Conservation (phyloP, 2,888 invertebrate species). For the Scelioninae gen. 1 region DNA sequence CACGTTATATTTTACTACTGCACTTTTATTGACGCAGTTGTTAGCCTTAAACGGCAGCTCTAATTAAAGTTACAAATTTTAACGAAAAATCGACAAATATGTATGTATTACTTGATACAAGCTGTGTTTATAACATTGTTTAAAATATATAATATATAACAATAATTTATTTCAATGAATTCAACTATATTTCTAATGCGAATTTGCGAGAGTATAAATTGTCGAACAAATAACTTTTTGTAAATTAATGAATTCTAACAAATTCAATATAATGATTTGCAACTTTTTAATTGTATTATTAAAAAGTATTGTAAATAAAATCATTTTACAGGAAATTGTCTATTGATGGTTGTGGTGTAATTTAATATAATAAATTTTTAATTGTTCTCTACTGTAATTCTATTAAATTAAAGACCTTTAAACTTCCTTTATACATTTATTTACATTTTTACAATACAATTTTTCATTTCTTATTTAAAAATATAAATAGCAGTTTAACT, state of each 20-base stretch:
- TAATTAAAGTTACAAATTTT: conserved; percentile 47
- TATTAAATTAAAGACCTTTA: conserved; percentile 5
- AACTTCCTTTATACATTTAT: neutral
- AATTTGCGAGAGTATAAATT: conserved; percentile 34
- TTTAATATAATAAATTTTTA: conserved; percentile 68
- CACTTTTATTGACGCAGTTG: conserved; percentile 41
- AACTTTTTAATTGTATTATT: conserved; percentile 37
- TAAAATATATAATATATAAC: conserved; percentile 15
- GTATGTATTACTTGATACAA: conserved; percentile 17
- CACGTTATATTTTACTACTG: conserved; percentile 53
- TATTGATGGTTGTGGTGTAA: conserved; percentile 68
- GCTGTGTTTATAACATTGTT: conserved; percentile 31
- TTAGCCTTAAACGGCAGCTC: conserved; percentile 46
- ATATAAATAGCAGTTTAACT: neutral
- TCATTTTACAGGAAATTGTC: conserved; percentile 66
- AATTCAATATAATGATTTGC: conserved; percentile 36
- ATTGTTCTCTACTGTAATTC: conserved; percentile 47
- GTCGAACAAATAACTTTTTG: conserved; percentile 33
- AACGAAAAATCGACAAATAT: conserved; percentile 24
- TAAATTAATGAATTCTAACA: conserved; percentile 33
- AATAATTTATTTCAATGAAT: conserved; percentile 16
- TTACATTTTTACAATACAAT: neutral
- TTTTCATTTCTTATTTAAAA: neutral
- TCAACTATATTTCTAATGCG: conserved; percentile 23
- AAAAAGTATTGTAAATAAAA: conserved; percentile 56